phyloP scores from a whole-genome alignment of 2,113 vertebrate genomes.

The Ceratotherium simum region DNA sequence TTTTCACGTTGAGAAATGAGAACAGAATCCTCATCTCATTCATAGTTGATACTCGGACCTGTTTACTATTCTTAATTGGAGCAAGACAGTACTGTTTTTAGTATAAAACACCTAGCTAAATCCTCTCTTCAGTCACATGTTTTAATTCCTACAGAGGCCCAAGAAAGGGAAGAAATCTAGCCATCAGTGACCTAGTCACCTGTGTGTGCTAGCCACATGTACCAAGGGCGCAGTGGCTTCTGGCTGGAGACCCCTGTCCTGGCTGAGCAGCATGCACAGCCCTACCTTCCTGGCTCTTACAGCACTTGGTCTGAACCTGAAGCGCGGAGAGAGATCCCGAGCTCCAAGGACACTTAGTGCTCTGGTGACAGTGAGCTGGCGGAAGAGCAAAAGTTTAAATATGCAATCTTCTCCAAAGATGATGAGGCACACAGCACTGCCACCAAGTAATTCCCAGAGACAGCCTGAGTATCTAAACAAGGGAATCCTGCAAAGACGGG shows the following conservation, averaged over 20 bases:
- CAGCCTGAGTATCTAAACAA: background rate
- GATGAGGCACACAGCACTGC: constrained; percentile 30
- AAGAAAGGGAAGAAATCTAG: background rate
- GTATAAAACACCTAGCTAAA: constrained; percentile 29
- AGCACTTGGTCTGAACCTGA: background rate
- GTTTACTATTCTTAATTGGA: constrained; percentile 65
- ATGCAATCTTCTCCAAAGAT: constrained; percentile 3
- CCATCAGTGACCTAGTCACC: background rate
- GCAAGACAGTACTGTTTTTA: constrained; percentile 48
- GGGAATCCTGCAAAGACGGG: constrained; percentile 4
- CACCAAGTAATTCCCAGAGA: constrained; percentile 50
- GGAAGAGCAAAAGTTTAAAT: background rate
- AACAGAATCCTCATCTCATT: constrained; percentile 68
- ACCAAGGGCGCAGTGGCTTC: background rate
- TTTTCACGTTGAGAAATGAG: constrained; percentile 70
- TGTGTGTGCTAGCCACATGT: background rate
- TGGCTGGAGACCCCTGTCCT: background rate
- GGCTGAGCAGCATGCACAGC: background rate
- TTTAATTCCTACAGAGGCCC: constrained; percentile 35
- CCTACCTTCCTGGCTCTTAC: background rate
- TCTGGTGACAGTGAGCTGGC: background rate
- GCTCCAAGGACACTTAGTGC: background rate
- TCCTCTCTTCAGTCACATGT: background rate
- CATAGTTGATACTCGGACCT: constrained; percentile 51
- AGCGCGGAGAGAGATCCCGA: background rate